Percentiles rank a stretch among this genome's conserved stretches.
phyloP scores from a whole-genome alignment of 2,797 vertebrate species.

The Mastacembelus armatus region DNA sequence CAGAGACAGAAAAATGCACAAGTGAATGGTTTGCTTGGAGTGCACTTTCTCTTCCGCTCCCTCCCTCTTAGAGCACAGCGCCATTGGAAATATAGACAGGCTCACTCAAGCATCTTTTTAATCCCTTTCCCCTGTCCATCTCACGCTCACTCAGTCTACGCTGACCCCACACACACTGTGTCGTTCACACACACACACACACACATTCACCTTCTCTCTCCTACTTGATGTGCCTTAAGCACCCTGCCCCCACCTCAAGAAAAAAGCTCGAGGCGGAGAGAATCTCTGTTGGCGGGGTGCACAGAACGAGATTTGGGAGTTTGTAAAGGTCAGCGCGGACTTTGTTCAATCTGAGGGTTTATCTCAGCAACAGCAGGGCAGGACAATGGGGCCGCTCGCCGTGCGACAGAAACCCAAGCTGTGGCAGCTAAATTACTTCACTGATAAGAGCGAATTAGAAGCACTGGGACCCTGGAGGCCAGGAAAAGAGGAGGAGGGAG shows the following conservation, averaged over 20 bases:
- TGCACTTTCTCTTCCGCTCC: slow-evolving; percentile 64
- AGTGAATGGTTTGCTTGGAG: slow-evolving; percentile 75
- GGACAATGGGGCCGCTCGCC: slow-evolving; percentile 93
- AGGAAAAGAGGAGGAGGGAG: slow-evolving; percentile 66
- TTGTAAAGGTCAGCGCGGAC: slow-evolving; percentile 96
- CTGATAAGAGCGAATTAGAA: slow-evolving; percentile 93
- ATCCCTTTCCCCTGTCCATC: slow-evolving; percentile 84
- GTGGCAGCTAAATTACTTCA: slow-evolving; percentile 92
- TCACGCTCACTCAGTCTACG: slow-evolving; percentile 84
- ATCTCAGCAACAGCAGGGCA: slow-evolving; percentile 93
- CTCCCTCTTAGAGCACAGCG: slow-evolving; percentile 77
- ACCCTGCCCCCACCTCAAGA: slow-evolving; percentile 51
- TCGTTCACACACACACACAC: slow-evolving; percentile 52
- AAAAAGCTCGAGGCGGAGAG: slow-evolving; percentile 65
- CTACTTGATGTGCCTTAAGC: slow-evolving; percentile 80
- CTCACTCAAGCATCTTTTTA: slow-evolving; percentile 88
- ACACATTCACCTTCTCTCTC: slow-evolving; percentile 58
- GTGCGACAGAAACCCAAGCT: slow-evolving; percentile 96
- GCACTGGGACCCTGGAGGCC: slow-evolving; percentile 88
- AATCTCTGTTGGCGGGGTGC: slow-evolving; percentile 72
- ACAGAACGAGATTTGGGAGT: slow-evolving; percentile 86
- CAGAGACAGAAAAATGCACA: slow-evolving; percentile 62
- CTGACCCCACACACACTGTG: slow-evolving; percentile 78
- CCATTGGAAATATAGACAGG: slow-evolving; percentile 84
- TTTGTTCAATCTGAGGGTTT: slow-evolving; percentile 99